Evolutionary conservation across 2,797 vertebrate genomes (phyloP).

Genomic region (Tokudaia muenninki): DNA sequence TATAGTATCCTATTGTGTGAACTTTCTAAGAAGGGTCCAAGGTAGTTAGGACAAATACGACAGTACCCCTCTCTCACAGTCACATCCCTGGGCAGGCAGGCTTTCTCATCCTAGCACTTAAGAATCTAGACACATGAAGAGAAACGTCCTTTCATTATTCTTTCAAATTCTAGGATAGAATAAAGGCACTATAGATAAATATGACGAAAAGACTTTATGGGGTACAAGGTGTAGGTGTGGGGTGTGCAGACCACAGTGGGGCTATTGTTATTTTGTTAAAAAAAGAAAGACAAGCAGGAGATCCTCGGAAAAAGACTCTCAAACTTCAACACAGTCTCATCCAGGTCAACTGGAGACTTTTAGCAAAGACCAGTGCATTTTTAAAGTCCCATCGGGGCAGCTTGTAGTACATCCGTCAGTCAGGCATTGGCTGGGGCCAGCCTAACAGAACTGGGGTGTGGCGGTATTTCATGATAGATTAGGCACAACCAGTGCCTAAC

Average conservation of each 20-base stretch:
- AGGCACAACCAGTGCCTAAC: background rate
- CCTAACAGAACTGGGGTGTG: background rate
- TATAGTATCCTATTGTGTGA: background rate
- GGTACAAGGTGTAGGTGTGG: background rate
- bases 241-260: background rate
- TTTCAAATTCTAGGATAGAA: background rate
- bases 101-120: background rate
- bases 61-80: background rate
- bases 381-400: background rate
- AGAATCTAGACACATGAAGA: background rate
- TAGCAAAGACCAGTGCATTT: background rate
- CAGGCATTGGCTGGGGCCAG: background rate
- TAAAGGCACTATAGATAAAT: background rate
- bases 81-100: background rate
- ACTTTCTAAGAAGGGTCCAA: background rate
- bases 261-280: background rate
- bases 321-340: background rate
- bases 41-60: background rate
- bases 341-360: background rate
- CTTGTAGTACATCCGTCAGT: background rate
- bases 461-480: background rate
- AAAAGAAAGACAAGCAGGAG: background rate
- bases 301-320: background rate
- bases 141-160: background rate
- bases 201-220: background rate